Base-by-base conservation (phyloP, 2,888 invertebrate genomes). In the Julus scandinavius region DNA sequence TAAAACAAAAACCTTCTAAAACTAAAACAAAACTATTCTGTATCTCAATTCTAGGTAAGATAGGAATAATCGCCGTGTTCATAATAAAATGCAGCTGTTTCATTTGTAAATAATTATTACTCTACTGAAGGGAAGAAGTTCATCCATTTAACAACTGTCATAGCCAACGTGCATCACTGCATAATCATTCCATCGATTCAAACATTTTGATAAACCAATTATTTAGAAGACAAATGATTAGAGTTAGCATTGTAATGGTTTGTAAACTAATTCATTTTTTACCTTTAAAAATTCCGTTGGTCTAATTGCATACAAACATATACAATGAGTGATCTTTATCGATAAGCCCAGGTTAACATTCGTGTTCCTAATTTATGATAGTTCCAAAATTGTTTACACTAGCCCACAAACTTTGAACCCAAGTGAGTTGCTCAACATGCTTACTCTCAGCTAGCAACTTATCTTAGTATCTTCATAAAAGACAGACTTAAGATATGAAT, bases 1-100 rank as follows among this genome's bases (percentile, higher is more conserved):
- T 54, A 4, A 9, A 54, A 54, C 0, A 54, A 54, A 9, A 54
- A 54, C 17, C 13, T 15, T 9, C 0, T 17, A 54, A 13, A 29
- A n/a, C n/a, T n/a, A n/a, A n/a, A n/a, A n/a, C n/a, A n/a, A n/a
- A n/a, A 29, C 29, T 20, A 20, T 6, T 6, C 20, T 63, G 7
- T 63, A 29, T 63, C 20, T 63, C 17, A 50, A 20, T 63, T 63
- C 20, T 20, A 20, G 63, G 63, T 63, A 63, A 63, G 63, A 63
- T 63, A 63, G 63, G 17, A 63, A 20, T 63, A 63, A 20, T 63
- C 63, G 63, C 63, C 63, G 63, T 20, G 20, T 63, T 63, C 63
- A 20, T 63, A 63, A 63, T 54, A 54, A 63, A 63, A 63, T 63
- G 63, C 63, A 63, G 63, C 63, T 63, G n/a, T 63, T 63, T 63